These are phyloP conservation scores for Gisinianus flammeolus DNA, from an alignment of 2,888 invertebrate species.

Conservation along the genomic window DNA sequence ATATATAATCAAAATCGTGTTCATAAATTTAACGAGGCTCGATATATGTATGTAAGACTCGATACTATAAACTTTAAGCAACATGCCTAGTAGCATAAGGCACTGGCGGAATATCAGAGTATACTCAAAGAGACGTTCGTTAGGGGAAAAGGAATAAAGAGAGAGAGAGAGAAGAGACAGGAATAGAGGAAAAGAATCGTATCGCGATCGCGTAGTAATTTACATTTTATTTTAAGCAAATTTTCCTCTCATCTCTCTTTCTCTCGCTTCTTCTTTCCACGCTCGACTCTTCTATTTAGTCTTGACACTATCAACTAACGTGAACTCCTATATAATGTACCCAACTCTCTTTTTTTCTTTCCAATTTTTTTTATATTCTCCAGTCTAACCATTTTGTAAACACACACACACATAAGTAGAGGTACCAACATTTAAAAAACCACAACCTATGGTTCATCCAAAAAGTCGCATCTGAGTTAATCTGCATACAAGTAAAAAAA, in stretches of 20 bases:
- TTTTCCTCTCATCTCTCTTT: constrained; percentile 12
- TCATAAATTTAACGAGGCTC: background rate
- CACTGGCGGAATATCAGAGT: no score
- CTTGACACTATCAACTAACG: background rate
- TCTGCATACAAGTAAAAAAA: background rate
- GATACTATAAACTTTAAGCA: background rate
- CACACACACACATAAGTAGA: background rate
- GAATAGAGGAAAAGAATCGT: background rate
- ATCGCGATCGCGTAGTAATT: constrained; percentile 1
- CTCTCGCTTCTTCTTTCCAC: background rate
- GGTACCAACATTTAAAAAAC: background rate
- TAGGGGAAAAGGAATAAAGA: background rate
- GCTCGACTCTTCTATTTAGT: constrained; percentile 3
- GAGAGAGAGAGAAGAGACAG: background rate
- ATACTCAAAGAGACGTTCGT: background rate
- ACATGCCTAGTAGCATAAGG: background rate
- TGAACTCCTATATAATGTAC: background rate
- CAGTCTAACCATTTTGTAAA: background rate
- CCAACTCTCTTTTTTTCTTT: background rate
- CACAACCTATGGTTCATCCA: background rate
- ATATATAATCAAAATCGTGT: background rate
- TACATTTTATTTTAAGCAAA: constrained; percentile 20
- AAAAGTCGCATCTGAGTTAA: background rate
- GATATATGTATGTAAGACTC: no score
- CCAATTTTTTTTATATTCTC: background rate